Evolutionary conservation across 1,140 invertebrate genomes (phyloP).

Genomic region (Nixonia krombeini): DNA sequence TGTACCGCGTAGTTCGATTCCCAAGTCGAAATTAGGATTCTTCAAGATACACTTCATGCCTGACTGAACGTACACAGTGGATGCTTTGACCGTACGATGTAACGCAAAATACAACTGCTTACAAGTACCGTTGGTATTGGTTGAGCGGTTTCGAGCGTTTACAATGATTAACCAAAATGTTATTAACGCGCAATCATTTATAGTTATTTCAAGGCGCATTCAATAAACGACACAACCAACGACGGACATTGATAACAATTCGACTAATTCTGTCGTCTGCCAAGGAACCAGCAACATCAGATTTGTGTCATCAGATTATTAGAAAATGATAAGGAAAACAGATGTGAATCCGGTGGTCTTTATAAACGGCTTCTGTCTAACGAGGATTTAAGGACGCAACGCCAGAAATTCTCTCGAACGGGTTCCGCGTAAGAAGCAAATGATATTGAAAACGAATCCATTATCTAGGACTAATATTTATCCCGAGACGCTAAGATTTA

Average conservation of each 20-base stretch:
- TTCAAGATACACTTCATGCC: constrained; percentile 44
- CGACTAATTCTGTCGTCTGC: constrained; percentile 6
- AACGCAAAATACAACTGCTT: constrained; percentile 51
- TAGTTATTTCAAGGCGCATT: too few species aligned
- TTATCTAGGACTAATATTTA: constrained; percentile 13
- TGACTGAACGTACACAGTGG: constrained; percentile 37
- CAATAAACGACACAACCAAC: too few species aligned
- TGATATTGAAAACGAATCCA: constrained; percentile 5
- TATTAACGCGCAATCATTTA: too few species aligned
- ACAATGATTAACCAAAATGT: constrained; percentile 51
- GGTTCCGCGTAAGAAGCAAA: constrained; percentile 11
- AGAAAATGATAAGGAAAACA: constrained; percentile 32
- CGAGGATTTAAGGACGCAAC: constrained; percentile 24
- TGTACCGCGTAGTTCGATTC: constrained; percentile 40
- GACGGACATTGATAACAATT: too few species aligned
- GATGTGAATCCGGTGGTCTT: constrained; percentile 15
- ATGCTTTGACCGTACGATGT: constrained; percentile 45
- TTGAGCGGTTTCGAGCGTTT: constrained; percentile 42
- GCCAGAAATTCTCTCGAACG: not conserved
- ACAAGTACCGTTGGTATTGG: constrained; percentile 30
- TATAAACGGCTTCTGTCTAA: constrained; percentile 24
- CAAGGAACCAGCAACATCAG: constrained; percentile 15
- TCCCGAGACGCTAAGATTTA: too few species aligned
- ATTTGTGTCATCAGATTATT: constrained; percentile 24
- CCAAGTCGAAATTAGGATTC: constrained; percentile 45